phyloP scores from a whole-genome alignment of 2,888 invertebrate genomes.

The Papilio protenor region DNA sequence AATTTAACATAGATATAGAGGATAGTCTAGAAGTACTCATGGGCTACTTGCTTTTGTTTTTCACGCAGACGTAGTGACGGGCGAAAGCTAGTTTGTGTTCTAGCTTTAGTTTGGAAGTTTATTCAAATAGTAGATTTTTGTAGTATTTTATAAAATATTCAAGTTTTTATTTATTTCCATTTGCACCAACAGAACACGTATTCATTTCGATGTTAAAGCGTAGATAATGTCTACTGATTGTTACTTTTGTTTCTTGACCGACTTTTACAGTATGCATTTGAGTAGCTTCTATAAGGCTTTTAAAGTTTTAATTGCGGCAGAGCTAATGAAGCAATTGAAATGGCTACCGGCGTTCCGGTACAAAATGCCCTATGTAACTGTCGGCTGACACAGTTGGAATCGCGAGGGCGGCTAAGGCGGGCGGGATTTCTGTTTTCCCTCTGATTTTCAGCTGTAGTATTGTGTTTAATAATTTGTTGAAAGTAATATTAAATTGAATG shows the following conservation, averaged over 20 bases:
- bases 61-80: no score
- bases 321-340: slow-evolving; percentile 36
- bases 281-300: slow-evolving; percentile 17
- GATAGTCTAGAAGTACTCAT: no score
- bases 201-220: background rate
- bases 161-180: background rate
- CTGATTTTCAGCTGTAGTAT: slow-evolving; percentile 20
- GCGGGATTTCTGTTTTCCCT: slow-evolving; percentile 47
- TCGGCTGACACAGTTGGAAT: slow-evolving; percentile 52
- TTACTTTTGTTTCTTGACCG: slow-evolving; percentile 7
- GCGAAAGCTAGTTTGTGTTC: no score
- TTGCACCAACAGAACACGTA: background rate
- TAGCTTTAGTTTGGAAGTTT: no score
- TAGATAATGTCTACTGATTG: background rate
- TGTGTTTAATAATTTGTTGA: background rate
- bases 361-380: slow-evolving; percentile 30
- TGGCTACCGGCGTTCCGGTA: slow-evolving; percentile 34
- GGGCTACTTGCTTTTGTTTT: no score
- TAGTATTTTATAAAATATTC: background rate
- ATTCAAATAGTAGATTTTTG: no score
- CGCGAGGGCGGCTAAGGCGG: slow-evolving; percentile 59
- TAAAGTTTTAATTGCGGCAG: slow-evolving; percentile 25
- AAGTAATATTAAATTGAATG: background rate
- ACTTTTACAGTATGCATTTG: background rate
- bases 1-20: no score